phyloP scores from a whole-genome alignment of 1,140 invertebrate species.

The Aricia agestis region DNA sequence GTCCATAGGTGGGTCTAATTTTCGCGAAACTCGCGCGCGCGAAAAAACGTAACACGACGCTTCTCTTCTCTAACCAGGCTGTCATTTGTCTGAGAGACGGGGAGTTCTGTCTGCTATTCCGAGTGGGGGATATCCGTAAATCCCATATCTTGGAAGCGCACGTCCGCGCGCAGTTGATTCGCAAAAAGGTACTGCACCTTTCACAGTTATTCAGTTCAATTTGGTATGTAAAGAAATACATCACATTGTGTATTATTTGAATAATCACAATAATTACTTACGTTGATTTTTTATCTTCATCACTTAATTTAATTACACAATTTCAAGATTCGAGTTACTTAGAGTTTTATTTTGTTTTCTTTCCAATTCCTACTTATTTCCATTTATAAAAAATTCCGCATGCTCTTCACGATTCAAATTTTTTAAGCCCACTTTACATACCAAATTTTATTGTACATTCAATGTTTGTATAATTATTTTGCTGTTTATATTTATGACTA shows the following conservation, averaged over 20 bases:
- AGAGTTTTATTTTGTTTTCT: neutral
- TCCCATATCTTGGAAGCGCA: slow-evolving; percentile 76
- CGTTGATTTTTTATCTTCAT: neutral
- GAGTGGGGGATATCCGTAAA: slow-evolving; percentile 76
- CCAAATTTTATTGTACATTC: slow-evolving; percentile 1
- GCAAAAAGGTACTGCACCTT: slow-evolving; percentile 66
- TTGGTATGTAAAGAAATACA: slow-evolving; percentile 12
- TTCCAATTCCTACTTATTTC: neutral
- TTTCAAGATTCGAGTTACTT: neutral
- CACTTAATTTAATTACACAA: neutral
- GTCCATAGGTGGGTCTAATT: slow-evolving; percentile 77
- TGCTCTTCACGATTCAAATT: neutral
- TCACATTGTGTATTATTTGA: slow-evolving; percentile 3
- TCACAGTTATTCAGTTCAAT: neutral
- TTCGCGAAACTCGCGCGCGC: slow-evolving; percentile 75
- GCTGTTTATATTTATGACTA: slow-evolving; percentile 16
- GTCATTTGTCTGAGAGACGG: slow-evolving; percentile 75
- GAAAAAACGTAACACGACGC: slow-evolving; percentile 75
- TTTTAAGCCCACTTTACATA: neutral
- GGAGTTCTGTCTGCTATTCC: slow-evolving; percentile 73
- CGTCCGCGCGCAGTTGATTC: slow-evolving; percentile 73
- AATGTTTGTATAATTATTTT: slow-evolving; percentile 23
- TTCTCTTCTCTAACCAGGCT: slow-evolving; percentile 72
- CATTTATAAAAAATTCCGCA: neutral
- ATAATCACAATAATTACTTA: neutral